Percentiles rank a stretch among this genome's conserved stretches.
These are phyloP conservation scores for Ceryle rudis DNA, from an alignment of 2,797 vertebrate genomes.

Conservation along the genomic window DNA sequence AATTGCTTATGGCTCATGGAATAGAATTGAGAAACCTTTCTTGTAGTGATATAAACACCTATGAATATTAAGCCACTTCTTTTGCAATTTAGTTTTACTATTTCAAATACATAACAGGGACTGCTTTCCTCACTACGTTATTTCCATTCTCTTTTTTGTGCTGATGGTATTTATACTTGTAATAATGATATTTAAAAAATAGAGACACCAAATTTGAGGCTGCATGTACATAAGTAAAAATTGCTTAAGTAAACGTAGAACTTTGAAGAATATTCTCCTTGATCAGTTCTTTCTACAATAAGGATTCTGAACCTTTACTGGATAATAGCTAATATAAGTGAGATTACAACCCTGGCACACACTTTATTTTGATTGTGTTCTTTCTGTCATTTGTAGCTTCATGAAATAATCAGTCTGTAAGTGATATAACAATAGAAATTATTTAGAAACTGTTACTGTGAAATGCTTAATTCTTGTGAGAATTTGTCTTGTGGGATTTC, in stretches of 20 bases:
- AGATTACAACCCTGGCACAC: background rate
- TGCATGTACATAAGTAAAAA: background rate
- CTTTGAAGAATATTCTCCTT: background rate
- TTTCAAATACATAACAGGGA: background rate
- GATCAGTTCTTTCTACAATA: background rate
- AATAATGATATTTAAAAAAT: background rate
- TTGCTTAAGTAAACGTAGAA: background rate
- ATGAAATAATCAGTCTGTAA: background rate
- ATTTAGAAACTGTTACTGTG: background rate
- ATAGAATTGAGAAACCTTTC: slow-evolving; percentile 45
- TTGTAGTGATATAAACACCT: background rate
- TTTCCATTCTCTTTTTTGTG: background rate
- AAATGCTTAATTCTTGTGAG: background rate
- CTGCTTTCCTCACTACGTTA: background rate
- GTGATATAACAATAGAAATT: background rate
- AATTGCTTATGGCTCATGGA: slow-evolving; percentile 20
- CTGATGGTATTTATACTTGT: background rate
- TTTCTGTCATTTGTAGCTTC: background rate
- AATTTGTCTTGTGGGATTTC: background rate
- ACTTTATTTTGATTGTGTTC: background rate
- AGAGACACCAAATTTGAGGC: background rate
- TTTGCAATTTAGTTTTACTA: slow-evolving; percentile 16
- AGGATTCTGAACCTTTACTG: background rate
- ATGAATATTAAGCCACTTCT: slow-evolving; percentile 14
- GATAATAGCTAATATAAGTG: background rate